Evolutionary conservation across 2,888 invertebrate species (phyloP).

Genomic region (Rhopalosiphum nymphaeae): DNA sequence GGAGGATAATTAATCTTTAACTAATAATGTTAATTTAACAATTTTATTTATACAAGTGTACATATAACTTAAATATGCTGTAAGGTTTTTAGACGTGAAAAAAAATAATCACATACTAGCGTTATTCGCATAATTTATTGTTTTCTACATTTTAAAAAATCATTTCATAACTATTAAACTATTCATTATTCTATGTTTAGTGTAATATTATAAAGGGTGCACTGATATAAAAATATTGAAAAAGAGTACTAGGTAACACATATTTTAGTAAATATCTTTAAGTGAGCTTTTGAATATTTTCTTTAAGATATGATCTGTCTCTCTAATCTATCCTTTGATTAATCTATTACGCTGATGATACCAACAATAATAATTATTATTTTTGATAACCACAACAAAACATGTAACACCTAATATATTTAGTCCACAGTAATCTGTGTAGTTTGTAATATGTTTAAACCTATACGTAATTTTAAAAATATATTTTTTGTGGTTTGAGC

Average conservation of each 20-base stretch:
- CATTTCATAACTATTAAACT: not conserved
- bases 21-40: not conserved
- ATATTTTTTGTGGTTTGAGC: slow-evolving; percentile 16
- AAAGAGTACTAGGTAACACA: too few species aligned
- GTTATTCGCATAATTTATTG: not conserved
- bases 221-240: not conserved
- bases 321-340: not conserved
- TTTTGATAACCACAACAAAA: not conserved
- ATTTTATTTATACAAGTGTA: not conserved
- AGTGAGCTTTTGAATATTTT: not conserved
- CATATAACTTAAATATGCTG: not conserved
- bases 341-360: not conserved
- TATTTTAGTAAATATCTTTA: not conserved
- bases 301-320: not conserved
- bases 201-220: not conserved
- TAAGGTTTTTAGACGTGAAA: not conserved
- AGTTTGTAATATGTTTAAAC: not conserved
- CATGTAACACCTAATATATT: not conserved
- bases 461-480: not conserved
- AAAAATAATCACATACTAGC: not conserved
- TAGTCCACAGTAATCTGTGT: not conserved
- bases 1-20: not conserved
- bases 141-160: not conserved
- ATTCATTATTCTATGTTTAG: not conserved
- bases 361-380: not conserved